These are phyloP conservation scores for Neuroterus valhalla DNA, from an alignment of 1,140 invertebrate genomes.

Conservation along the genomic window DNA sequence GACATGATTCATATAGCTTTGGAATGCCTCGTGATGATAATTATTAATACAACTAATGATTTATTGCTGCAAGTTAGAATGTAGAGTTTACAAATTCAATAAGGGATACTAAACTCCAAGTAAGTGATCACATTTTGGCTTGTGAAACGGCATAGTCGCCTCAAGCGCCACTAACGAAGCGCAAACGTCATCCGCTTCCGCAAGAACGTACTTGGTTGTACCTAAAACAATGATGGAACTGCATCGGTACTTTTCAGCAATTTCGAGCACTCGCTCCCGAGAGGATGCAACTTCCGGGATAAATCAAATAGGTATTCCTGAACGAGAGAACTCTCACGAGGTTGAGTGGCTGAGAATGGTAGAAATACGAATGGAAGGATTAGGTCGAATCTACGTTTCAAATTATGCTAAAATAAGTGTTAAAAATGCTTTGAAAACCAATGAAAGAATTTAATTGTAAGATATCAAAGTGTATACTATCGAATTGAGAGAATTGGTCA, in stretches of 20 bases:
- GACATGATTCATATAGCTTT: too few species aligned
- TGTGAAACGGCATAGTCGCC: not conserved
- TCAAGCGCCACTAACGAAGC: slow-evolving; percentile 23
- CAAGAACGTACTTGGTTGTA: slow-evolving; percentile 22
- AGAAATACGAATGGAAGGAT: slow-evolving; percentile 23
- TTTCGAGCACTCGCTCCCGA: slow-evolving; percentile 42
- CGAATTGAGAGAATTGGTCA: too few species aligned
- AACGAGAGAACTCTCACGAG: slow-evolving; percentile 21
- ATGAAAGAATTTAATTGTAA: too few species aligned
- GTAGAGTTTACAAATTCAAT: not conserved
- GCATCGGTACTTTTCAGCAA: slow-evolving; percentile 46
- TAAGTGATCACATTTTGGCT: not conserved
- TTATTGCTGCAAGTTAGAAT: not conserved
- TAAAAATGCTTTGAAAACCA: not conserved
- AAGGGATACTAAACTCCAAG: not conserved
- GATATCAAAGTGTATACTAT: too few species aligned
- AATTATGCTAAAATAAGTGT: not conserved
- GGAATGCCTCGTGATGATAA: too few species aligned
- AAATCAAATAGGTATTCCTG: slow-evolving; percentile 53
- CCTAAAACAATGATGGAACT: slow-evolving; percentile 45
- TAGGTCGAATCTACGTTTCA: not conserved
- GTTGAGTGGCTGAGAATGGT: slow-evolving; percentile 6
- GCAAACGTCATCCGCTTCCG: slow-evolving; percentile 23
- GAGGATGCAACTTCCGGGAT: slow-evolving; percentile 47
- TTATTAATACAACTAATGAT: not conserved